These are phyloP conservation scores for Ernsta delagoae DNA, from an alignment of 2,888 invertebrate species.

Conservation along the genomic window DNA sequence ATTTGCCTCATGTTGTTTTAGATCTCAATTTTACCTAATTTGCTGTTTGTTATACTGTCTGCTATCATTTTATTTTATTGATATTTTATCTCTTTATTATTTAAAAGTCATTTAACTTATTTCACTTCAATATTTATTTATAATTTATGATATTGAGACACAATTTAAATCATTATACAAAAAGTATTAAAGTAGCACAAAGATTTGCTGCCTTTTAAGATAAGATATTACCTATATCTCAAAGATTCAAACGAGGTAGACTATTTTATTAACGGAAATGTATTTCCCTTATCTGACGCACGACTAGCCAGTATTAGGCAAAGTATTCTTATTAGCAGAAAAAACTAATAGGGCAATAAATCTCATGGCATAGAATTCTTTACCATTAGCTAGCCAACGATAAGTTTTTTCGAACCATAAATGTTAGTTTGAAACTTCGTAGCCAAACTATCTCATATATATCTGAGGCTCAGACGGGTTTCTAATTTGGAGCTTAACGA, in stretches of 20 bases:
- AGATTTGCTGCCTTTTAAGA: too few species aligned
- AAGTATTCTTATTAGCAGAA: slow-evolving; percentile 28
- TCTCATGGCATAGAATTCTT: slow-evolving; percentile 36
- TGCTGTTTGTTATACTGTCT: too few species aligned
- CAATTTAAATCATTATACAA: too few species aligned
- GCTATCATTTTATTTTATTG: too few species aligned
- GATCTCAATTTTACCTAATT: too few species aligned
- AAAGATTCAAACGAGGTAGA: slow-evolving; percentile 12
- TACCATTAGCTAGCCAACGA: slow-evolving; percentile 32
- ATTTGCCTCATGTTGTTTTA: too few species aligned
- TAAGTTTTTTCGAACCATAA: slow-evolving; percentile 32
- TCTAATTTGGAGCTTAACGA: slow-evolving; percentile 7
- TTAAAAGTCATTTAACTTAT: too few species aligned
- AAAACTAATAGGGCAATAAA: slow-evolving; percentile 37
- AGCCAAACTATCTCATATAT: slow-evolving; percentile 18
- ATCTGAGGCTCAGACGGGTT: slow-evolving; percentile 32
- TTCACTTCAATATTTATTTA: too few species aligned
- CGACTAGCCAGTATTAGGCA: slow-evolving; percentile 18
- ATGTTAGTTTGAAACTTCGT: slow-evolving; percentile 16
- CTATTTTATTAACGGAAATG: slow-evolving; percentile 26
- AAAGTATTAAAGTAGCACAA: too few species aligned
- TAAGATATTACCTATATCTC: too few species aligned
- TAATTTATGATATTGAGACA: too few species aligned
- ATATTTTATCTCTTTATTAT: too few species aligned
- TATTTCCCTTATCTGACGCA: slow-evolving; percentile 26